Percentiles rank a stretch among this genome's conserved stretches.
Conservation (phyloP, 92 coral and sea anemone species). For the Bergia sp. region DNA sequence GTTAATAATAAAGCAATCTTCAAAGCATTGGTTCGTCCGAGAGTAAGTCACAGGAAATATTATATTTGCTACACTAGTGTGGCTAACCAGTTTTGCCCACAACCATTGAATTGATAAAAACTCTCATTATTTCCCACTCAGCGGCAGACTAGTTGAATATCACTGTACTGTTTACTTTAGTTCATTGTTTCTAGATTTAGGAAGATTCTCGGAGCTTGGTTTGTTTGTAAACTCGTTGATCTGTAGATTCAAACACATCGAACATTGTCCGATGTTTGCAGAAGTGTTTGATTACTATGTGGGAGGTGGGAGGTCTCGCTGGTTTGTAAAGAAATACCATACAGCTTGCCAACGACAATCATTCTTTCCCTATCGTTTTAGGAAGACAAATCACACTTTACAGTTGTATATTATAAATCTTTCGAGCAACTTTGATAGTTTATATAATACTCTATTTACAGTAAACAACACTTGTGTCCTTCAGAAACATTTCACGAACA, state of each 20-base stretch:
- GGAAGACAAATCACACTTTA: not conserved
- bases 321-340: not conserved
- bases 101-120: not conserved
- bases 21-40: not conserved
- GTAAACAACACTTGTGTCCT: not conserved
- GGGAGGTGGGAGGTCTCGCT: conserved; percentile 32
- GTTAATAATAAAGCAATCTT: not conserved
- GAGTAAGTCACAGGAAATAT: not conserved
- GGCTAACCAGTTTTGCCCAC: not conserved
- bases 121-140: not conserved
- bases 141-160: conserved; percentile 9
- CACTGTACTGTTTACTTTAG: conserved; percentile 33
- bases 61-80: not conserved
- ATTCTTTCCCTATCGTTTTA: not conserved
- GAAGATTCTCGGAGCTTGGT: conserved; percentile 30
- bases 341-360: not conserved
- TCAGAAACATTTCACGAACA: not conserved
- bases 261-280: conserved; percentile 37
- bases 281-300: conserved; percentile 32
- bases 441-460: too few species aligned
- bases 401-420: not conserved
- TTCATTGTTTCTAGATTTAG: conserved; percentile 45
- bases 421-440: not conserved
- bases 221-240: conserved; percentile 47
- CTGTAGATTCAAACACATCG: conserved; percentile 39